Evolutionary conservation across 2,888 invertebrate species (phyloP), one percentile per base, ranked within the genome.

Genomic region (Trissolcus brochymenae): DNA sequence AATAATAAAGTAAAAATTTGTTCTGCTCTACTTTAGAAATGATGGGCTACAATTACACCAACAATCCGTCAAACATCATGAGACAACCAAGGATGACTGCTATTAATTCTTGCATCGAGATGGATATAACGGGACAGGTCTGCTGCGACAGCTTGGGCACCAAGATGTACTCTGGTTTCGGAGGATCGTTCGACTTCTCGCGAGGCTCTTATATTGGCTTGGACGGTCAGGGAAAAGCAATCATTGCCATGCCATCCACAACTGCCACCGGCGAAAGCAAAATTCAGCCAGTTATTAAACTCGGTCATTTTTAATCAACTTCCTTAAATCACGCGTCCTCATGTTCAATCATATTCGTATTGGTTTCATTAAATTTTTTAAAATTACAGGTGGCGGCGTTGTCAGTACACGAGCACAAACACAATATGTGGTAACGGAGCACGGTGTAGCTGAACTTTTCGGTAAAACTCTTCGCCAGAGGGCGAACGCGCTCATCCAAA

Each of bases 121-220:
- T 93, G 46, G 93, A 93, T 80, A 87, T 93, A 4, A 92, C 93
- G 1, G 93, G 93, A 6, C 93, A 93, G 85, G 91, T 93, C 21
- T 91, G 91, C 56, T 90, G 93, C 0, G 93, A 93, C 81, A 85
- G 85, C 81, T 3, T 88, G 90, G 92, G 92, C 21, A 93, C 93
- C 0, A 91, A 92, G 71, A 92, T 93, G 92, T 95, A 91, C 86
- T 94, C 94, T 0, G 97, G 97, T 7, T 96, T 97, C 88, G 98
- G 98, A 11, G 97, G 97, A 0, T 98, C 98, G 87, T 94, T 97
- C 46, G 98, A 98, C 90, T 98, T 98, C 88, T 95, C 97, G 81
- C 92, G 97, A 67, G 98, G 98, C 21, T 95, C 98, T 1, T 96
- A 95, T 0, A 94, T 96, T 86, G 92, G 94, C 2, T 87, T 92